phyloP scores from a whole-genome alignment of 2,113 vertebrate species.

The Microcebus ravelobensis region DNA sequence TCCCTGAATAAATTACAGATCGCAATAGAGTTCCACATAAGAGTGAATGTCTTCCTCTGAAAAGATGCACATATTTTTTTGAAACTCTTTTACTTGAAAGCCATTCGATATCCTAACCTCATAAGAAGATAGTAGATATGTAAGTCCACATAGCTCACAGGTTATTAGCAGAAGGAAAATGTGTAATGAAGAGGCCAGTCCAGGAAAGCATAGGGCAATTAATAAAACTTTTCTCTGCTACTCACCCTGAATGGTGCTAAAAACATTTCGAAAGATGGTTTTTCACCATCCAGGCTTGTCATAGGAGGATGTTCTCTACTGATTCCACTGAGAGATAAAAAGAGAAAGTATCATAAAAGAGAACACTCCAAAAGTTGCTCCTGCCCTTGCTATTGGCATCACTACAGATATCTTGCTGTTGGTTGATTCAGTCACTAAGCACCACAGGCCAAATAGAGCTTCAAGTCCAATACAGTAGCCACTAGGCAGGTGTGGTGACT shows the following conservation, averaged over 20 bases:
- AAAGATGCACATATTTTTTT: neutral
- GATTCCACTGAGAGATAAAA: neutral
- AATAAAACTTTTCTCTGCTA: neutral
- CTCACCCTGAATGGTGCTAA: neutral
- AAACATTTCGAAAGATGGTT: neutral
- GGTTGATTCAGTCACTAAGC: neutral
- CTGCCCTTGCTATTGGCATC: neutral
- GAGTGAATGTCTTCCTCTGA: neutral
- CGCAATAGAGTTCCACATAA: neutral
- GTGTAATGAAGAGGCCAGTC: neutral
- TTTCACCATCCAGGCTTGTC: neutral
- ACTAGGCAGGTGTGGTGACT: neutral
- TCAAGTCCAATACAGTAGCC: neutral
- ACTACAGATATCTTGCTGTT: neutral
- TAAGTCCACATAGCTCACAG: neutral
- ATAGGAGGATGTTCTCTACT: neutral
- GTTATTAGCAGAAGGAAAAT: neutral
- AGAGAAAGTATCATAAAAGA: neutral
- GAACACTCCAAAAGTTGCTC: neutral
- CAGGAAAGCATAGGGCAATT: neutral
- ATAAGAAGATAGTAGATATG: neutral
- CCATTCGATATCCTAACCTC: neutral
- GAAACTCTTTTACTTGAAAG: neutral
- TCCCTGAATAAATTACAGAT: conserved; percentile 40
- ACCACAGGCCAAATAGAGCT: neutral